Percentiles rank a stretch among this genome's conserved stretches.
Conservation (phyloP, 64 coral and sea anemone genomes). For the Cladopsammia gracilis region DNA sequence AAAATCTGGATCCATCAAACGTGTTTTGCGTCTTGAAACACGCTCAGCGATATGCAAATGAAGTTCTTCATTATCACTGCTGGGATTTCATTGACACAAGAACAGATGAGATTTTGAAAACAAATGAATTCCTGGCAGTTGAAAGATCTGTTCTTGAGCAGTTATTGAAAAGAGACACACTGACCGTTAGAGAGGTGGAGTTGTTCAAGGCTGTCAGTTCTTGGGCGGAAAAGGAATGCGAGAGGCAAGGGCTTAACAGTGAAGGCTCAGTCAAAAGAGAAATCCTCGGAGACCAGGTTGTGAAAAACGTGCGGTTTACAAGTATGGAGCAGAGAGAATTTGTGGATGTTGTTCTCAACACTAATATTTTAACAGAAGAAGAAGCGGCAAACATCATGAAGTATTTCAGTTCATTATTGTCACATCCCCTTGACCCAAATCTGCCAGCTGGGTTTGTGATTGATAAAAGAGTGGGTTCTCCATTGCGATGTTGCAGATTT, state of each 20-base stretch:
- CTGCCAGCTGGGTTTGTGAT: background rate
- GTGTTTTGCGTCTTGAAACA: conserved; percentile 61
- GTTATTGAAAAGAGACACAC: conserved; percentile 32
- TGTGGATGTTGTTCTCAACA: conserved; percentile 29
- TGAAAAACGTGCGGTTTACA: conserved; percentile 41
- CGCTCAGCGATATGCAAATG: conserved; percentile 44
- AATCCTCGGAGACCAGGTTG: conserved; percentile 30
- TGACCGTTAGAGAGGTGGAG: conserved; percentile 43
- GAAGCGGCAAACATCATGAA: conserved; percentile 32
- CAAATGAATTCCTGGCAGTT: conserved; percentile 36
- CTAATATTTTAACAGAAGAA: conserved; percentile 46
- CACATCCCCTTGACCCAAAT: background rate
- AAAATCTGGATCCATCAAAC: conserved; percentile 51
- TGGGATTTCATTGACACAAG: conserved; percentile 58
- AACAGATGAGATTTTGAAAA: conserved; percentile 12
- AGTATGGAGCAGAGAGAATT: conserved; percentile 45
- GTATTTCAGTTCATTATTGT: background rate
- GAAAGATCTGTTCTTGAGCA: conserved; percentile 14
- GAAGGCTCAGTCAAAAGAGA: conserved; percentile 40
- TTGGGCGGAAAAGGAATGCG: conserved; percentile 54
- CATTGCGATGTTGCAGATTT: background rate
- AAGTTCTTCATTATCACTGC: conserved; percentile 35
- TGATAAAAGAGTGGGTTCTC: background rate
- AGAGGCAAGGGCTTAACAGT: background rate
- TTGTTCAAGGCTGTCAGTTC: conserved; percentile 17